These are phyloP conservation scores for Thamnaconus septentrionalis DNA, from an alignment of 2,113 vertebrate species.

Conservation along the genomic window DNA sequence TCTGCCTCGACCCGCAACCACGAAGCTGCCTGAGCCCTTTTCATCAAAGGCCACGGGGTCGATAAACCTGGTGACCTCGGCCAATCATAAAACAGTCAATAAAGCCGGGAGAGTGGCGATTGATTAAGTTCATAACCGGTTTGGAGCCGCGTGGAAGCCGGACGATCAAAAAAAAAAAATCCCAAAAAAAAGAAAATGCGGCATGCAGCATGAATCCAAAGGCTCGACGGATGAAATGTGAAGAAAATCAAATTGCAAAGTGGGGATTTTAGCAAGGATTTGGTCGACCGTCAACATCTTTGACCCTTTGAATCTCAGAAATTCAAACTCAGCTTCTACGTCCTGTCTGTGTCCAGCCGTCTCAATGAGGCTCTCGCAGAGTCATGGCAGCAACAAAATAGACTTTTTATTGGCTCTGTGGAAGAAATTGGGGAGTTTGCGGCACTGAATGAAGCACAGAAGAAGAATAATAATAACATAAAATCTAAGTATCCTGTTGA, in stretches of 20 bases:
- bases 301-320: conserved; percentile 16
- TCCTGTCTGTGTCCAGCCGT: conserved; percentile 1
- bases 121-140: conserved; percentile 77
- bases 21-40: conserved; percentile 55
- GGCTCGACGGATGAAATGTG: conserved; percentile 50
- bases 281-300: conserved; percentile 55
- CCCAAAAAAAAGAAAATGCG: background rate
- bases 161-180: conserved; percentile 62
- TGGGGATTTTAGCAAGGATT: conserved; percentile 61
- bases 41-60: conserved; percentile 73
- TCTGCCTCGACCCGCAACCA: conserved; percentile 39
- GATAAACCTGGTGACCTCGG: conserved; percentile 72
- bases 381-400: no score
- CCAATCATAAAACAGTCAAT: conserved; percentile 74
- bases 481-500: no score
- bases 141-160: conserved; percentile 56
- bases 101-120: conserved; percentile 44
- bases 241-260: conserved; percentile 74
- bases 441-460: no score
- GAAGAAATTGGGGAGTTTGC: no score
- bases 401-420: no score
- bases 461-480: no score
- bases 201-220: conserved; percentile 69
- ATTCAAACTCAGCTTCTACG: background rate
- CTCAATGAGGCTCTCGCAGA: no score